Evolutionary conservation across 2,888 invertebrate genomes (phyloP).

Genomic region (Yponomeuta evonymella): DNA sequence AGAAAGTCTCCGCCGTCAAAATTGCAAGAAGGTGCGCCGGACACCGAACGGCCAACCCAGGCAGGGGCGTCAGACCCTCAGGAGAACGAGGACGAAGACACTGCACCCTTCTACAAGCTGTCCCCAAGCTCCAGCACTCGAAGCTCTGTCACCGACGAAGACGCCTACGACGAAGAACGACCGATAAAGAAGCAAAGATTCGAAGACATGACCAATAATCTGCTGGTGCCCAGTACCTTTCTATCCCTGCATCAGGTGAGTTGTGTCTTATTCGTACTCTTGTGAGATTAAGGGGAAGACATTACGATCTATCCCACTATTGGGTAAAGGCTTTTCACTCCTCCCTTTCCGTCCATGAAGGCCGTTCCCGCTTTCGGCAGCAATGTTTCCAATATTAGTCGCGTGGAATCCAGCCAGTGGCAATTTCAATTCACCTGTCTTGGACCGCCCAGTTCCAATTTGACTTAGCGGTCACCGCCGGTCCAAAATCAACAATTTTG

Average conservation of each 20-base stretch:
- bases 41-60: slow-evolving; percentile 65
- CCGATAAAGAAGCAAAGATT: slow-evolving; percentile 78
- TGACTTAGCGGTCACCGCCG: too few relatives aligned
- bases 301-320: too few relatives aligned
- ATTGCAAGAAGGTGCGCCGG: slow-evolving; percentile 84
- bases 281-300: too few relatives aligned
- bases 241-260: slow-evolving; percentile 61
- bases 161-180: slow-evolving; percentile 77
- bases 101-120: slow-evolving; percentile 63
- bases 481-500: too few relatives aligned
- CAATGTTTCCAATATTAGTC: too few relatives aligned
- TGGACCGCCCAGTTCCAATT: too few relatives aligned
- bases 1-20: slow-evolving; percentile 97
- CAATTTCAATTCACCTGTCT: too few relatives aligned
- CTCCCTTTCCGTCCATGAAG: too few relatives aligned
- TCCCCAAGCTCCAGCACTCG: slow-evolving; percentile 67
- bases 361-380: too few relatives aligned
- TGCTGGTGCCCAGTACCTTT: slow-evolving; percentile 72
- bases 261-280: neutral
- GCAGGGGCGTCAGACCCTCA: slow-evolving; percentile 65
- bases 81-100: slow-evolving; percentile 58
- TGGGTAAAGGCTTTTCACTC: too few relatives aligned
- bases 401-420: too few relatives aligned
- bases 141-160: slow-evolving; percentile 76
- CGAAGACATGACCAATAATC: slow-evolving; percentile 79